Evolutionary conservation across 64 coral and sea anemone species (phyloP), one percentile per base, ranked within the genome.

Genomic region (Dendronephthya gigantea): DNA sequence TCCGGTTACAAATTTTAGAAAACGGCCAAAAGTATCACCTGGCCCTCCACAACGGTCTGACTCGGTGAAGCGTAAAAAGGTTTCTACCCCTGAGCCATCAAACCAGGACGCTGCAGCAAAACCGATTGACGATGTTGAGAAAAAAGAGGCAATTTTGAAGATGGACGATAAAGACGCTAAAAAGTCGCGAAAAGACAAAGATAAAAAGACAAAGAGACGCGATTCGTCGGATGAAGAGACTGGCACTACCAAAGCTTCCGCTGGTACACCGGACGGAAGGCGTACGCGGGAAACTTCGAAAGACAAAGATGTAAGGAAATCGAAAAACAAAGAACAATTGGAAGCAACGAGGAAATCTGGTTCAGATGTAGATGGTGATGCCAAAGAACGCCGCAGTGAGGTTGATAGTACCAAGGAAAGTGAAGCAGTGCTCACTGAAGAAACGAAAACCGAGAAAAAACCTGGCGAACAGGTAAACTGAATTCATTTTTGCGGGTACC

Each of bases 21-120:
- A 79, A 79, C 72, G 72, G 34, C 72, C 72, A 35, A 79, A 79
- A 79, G 72, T 36, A 35, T 79, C 72, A 0, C 72, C 72, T 79
- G 16, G 6, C 6, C 27, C 30, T 39, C 36, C 72, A 12, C 32
- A 29, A 35, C 72, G 72, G 12, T 79, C 72, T 17, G 72, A 79
- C 15, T 34, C 72, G 37, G 29, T 33, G 10, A 62, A 62, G 25
- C 72, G 72, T 14, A 79, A 39, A 9, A 79, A 79, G 37, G 72
- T 79, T 35, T 19, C 32, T 34, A 36, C 72, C 14, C 72, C 72
- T 0, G 72, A 79, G 29, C 72, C 30, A 79, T 19, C 36, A 28
- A 16, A 7, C 30, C 72, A 79, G 29, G 36, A 39, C 32, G 32
- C 72, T 14, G 17, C 30, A 35, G 27, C 30, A 12, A 79, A 79